Evolutionary conservation across 2,113 vertebrate genomes (phyloP), one percentile per base, ranked within the genome.

Genomic region (Phrynosoma platyrhinos): DNA sequence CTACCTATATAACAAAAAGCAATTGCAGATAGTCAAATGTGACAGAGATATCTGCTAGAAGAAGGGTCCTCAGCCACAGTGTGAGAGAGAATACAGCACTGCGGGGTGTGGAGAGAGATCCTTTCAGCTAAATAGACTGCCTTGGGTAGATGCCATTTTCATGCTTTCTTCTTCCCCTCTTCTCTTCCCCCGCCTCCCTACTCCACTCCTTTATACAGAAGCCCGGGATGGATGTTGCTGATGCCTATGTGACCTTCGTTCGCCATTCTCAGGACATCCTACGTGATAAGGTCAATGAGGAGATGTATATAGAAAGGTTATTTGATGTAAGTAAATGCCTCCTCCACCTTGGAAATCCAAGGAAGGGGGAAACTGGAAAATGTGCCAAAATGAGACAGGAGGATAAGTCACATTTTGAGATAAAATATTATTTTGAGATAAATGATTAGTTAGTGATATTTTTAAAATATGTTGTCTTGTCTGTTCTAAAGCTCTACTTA

Each of bases 261-360:
- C 99, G 99, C 94, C 98, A 99, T 96, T 99, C 98, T 97, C 99
- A 99, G 98, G 99, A 99, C 97, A 97, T 98, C 97, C 97, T 99
- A 88, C 97, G 99, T 96, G 99, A 99, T 97, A 99, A 99, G 97
- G 98, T 99, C 98, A 99, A 98, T 95, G 99, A 99, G 97, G 99
- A 99, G 97, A 98, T 99, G 97, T 99, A 99, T 97, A 97, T 98
- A 96, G 99, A 99, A 98, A 98, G 98, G 97, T 98, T 99, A 97
- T 99, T 99, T 98, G 98, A 99, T 96, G 99, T 99, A 97, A 99
- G 99, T 99, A 99, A 98, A 99, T 99, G 98, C 98, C 98, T 97
- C 97, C 98, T 98, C 98, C 98, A 98, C 97, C 96, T 97, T 97
- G 97, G 91, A 47, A 40, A 95, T 78, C 93, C 97, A 98, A 97